Percentiles rank a stretch among this genome's conserved stretches.
phyloP scores from a whole-genome alignment of 2,113 vertebrate genomes.

The Sminthopsis crassicaudata region DNA sequence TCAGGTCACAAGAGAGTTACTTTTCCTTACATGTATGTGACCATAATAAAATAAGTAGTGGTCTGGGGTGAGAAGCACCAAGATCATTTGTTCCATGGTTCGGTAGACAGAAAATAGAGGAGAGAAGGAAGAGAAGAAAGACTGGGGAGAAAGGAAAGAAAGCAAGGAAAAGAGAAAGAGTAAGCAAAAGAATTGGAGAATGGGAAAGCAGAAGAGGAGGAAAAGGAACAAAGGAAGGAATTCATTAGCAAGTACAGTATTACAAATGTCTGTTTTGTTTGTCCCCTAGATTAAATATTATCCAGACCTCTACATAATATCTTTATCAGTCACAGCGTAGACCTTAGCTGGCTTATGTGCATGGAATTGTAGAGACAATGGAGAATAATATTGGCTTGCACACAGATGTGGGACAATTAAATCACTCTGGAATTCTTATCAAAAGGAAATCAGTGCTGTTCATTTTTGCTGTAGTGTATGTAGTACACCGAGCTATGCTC shows the following conservation, averaged over 20 bases:
- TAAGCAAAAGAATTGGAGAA: not conserved
- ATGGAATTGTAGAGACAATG: slow-evolving; percentile 8
- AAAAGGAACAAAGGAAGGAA: not conserved
- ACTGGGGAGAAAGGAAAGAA: not conserved
- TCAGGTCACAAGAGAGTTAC: not conserved
- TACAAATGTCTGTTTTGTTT: slow-evolving; percentile 38
- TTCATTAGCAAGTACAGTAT: not conserved
- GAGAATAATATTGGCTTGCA: slow-evolving; percentile 12
- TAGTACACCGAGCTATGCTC: not conserved
- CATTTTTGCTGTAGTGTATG: not conserved
- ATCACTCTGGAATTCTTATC: not conserved
- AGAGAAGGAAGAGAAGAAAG: not conserved
- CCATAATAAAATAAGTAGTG: not conserved
- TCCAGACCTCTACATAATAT: slow-evolving; percentile 21
- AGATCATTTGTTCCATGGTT: not conserved
- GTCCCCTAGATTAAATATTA: slow-evolving; percentile 38
- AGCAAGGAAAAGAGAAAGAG: not conserved
- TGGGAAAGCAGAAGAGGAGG: not conserved
- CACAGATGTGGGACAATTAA: not conserved
- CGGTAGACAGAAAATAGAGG: not conserved
- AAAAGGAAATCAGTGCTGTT: not conserved
- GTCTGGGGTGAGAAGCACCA: not conserved
- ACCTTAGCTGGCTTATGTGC: not conserved
- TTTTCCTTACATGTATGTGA: not conserved
- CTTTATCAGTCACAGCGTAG: not conserved